phyloP scores from a whole-genome alignment of 1,140 invertebrate species.

The Dendroctonus valens region DNA sequence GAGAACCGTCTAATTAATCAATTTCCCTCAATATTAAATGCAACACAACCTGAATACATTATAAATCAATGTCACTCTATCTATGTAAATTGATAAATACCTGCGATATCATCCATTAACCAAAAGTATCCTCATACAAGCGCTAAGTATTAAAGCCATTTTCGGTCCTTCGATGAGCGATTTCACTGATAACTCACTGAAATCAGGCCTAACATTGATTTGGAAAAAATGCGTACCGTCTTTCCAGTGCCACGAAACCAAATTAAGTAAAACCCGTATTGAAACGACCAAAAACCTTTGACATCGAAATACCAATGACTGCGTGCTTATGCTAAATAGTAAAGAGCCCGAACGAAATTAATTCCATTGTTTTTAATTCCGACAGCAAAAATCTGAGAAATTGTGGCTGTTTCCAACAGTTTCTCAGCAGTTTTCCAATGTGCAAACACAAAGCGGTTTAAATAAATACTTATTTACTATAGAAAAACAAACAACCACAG shows the following conservation, averaged over 20 bases:
- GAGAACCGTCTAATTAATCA: not conserved
- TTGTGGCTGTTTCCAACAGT: no score
- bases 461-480: not conserved
- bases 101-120: constrained; percentile 33
- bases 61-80: constrained; percentile 9
- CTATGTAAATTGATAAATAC: not conserved
- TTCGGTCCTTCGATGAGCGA: not conserved
- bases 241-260: not conserved
- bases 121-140: constrained; percentile 34
- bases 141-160: constrained; percentile 37
- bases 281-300: not conserved
- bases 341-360: not conserved
- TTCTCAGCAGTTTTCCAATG: no score
- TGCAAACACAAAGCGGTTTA: not conserved
- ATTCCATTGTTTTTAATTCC: not conserved
- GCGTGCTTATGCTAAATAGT: not conserved
- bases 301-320: not conserved
- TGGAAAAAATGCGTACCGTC: not conserved
- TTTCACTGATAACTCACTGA: not conserved
- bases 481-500: not conserved
- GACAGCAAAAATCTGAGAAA: not conserved
- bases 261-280: not conserved
- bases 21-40: not conserved
- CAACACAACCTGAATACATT: not conserved
- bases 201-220: constrained; percentile 5